phyloP scores from a whole-genome alignment of 1,140 invertebrate species.

The Vanessa tameamea region DNA sequence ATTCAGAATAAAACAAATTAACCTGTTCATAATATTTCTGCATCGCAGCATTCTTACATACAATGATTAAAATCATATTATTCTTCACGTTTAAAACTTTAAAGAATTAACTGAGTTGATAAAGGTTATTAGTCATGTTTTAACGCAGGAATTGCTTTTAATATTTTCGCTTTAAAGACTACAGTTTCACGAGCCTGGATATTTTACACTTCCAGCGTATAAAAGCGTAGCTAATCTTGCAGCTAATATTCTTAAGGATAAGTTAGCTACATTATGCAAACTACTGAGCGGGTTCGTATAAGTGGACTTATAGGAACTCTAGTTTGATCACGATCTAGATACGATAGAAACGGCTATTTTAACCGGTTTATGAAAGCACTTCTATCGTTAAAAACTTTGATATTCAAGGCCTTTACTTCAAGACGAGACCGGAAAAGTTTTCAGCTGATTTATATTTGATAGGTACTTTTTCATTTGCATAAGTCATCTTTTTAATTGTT shows the following conservation, averaged over 20 bases:
- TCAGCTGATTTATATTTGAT: conserved; percentile 54
- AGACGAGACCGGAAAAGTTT: conserved; percentile 47
- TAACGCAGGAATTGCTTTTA: conserved; percentile 27
- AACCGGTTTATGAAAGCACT: conserved; percentile 58
- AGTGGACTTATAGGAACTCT: conserved; percentile 36
- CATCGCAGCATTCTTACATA: no score
- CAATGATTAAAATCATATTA: background rate
- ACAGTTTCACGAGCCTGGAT: conserved; percentile 24
- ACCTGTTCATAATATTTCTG: no score
- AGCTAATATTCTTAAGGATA: conserved; percentile 28
- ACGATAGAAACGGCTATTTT: conserved; percentile 43
- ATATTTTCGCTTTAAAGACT: conserved; percentile 30
- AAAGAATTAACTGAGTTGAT: conserved; percentile 1
- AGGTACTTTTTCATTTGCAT: conserved; percentile 17
- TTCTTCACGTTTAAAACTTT: conserved; percentile 11
- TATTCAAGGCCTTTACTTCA: conserved; percentile 47
- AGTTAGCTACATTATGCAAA: conserved; percentile 36
- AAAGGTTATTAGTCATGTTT: conserved; percentile 24
- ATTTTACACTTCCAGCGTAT: conserved; percentile 31
- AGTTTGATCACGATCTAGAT: conserved; percentile 55
- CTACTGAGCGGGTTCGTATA: conserved; percentile 34
- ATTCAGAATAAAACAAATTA: no score
- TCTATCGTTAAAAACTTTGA: conserved; percentile 64
- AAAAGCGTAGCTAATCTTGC: conserved; percentile 36
- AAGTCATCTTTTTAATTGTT: no score